Evolutionary conservation across 2,113 vertebrate genomes (phyloP), one percentile per base, ranked within the genome.

Genomic region (Halichoeres trimaculatus): DNA sequence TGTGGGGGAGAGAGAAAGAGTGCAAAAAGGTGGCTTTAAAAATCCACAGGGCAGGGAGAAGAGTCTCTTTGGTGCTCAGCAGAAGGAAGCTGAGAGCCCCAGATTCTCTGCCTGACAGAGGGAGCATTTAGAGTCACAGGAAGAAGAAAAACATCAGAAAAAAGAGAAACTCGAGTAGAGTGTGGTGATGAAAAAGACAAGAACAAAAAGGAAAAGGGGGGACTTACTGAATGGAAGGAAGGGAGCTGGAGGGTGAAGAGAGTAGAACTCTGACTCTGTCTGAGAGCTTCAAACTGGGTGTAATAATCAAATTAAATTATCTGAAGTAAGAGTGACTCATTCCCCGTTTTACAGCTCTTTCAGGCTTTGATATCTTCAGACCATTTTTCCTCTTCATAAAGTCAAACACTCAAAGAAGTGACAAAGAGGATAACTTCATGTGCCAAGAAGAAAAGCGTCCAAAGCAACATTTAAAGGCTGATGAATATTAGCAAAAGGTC

Each of bases 21-120:
- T 17, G 17, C 14, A 54, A 30, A 24, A 53, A 24, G 36, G 26
- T 77, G 70, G 76, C 43, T 61, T 34, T 62, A 61, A 40, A 63
- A 52, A 69, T 36, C 54, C 10, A 41, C 17, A 43, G 12, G 13
- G 35, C 13, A n/a, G 30, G 22, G 43, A 45, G 3, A 30, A 48
- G 38, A 40, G 62, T 53, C 50, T 48, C 14, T 54, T 38, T 48
- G 17, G 14, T 70, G 54, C 14, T 23, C n/a, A 47, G 38, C 41
- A 73, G 56, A 54, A 16, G 24, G 47, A 16, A 43, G 43, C 20
- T 20, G 17, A 65, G 24, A 40, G 38, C 12, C 38, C 38, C 38
- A 40, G 12, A 55, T 26, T 36, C 2, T 1, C 73, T 9, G 35
- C 40, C 68, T 63, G 40, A 50, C 58, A 74, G 56, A 68, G 51